Percentiles rank a stretch among this genome's conserved stretches.
phyloP scores from a whole-genome alignment of 2,113 vertebrate genomes.

The Clarias macrocephalus region DNA sequence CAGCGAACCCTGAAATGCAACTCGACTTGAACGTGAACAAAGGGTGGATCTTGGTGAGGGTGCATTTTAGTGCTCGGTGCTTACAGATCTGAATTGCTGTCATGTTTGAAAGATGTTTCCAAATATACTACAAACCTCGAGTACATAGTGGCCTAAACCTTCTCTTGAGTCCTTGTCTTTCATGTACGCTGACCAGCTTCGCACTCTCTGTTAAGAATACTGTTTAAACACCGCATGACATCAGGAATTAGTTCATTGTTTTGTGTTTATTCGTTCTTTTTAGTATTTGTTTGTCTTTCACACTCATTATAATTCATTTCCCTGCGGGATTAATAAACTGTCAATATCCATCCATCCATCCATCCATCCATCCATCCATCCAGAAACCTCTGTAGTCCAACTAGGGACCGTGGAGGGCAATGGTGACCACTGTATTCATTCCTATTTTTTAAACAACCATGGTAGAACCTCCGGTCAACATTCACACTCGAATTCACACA shows the following conservation, averaged over 20 bases:
- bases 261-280: too few relatives aligned
- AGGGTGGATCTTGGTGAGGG: not conserved
- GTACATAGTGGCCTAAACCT: not conserved
- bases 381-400: too few relatives aligned
- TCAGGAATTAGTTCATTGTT: not conserved
- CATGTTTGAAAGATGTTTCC: not conserved
- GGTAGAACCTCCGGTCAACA: too few relatives aligned
- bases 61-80: too few relatives aligned
- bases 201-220: not conserved
- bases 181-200: not conserved
- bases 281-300: not conserved
- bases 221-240: not conserved
- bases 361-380: too few relatives aligned
- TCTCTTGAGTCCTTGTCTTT: not conserved
- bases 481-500: too few relatives aligned
- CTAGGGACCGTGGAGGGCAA: too few relatives aligned
- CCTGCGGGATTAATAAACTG: too few relatives aligned
- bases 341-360: too few relatives aligned
- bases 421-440: too few relatives aligned
- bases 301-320: not conserved
- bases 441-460: too few relatives aligned
- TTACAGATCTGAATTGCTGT: not conserved
- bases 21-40: not conserved
- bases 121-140: not conserved
- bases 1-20: not conserved